Percentiles rank a stretch among this genome's conserved stretches.
Evolutionary conservation across 1,140 invertebrate species (phyloP).

Genomic region (Zaprionus gabonicus): DNA sequence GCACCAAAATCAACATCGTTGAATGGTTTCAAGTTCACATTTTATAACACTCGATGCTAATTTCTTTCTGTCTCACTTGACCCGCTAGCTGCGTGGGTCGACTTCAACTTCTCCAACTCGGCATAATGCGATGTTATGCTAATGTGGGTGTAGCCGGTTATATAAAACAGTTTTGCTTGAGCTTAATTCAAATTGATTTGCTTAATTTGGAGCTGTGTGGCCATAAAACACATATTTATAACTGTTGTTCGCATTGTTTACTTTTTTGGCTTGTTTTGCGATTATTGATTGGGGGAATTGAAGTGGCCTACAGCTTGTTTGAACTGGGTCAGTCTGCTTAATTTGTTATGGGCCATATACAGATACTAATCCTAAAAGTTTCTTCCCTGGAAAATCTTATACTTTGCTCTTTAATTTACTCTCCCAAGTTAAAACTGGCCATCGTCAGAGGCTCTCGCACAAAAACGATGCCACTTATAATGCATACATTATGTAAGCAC

Average conservation of each 20-base stretch:
- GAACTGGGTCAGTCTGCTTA: slow-evolving; percentile 51
- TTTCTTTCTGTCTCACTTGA: slow-evolving; percentile 41
- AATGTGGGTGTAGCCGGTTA: slow-evolving; percentile 74
- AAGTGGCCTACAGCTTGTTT: slow-evolving; percentile 17
- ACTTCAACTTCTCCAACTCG: neutral
- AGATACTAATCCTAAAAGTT: neutral
- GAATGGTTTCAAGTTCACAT: slow-evolving; percentile 70
- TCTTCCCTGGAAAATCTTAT: neutral
- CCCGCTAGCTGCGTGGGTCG: slow-evolving; percentile 34
- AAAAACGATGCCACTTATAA: slow-evolving; percentile 67
- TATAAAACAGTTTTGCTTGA: slow-evolving; percentile 61
- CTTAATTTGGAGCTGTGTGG: slow-evolving; percentile 34
- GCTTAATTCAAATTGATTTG: slow-evolving; percentile 42
- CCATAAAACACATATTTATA: slow-evolving; percentile 55
- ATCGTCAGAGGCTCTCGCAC: slow-evolving; percentile 43
- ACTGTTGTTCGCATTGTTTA: slow-evolving; percentile 55
- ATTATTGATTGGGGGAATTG: neutral
- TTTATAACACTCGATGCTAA: slow-evolving; percentile 67
- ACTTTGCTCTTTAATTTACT: neutral
- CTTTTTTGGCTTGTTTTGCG: neutral
- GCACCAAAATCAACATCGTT: slow-evolving; percentile 30
- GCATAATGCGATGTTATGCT: slow-evolving; percentile 39
- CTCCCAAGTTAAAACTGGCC: neutral
- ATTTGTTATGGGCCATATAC: neutral
- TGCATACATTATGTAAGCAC: slow-evolving; percentile 56